Percentiles rank a stretch among this genome's conserved stretches.
phyloP scores from a whole-genome alignment of 2,888 invertebrate species.

The Encarsia formosa region DNA sequence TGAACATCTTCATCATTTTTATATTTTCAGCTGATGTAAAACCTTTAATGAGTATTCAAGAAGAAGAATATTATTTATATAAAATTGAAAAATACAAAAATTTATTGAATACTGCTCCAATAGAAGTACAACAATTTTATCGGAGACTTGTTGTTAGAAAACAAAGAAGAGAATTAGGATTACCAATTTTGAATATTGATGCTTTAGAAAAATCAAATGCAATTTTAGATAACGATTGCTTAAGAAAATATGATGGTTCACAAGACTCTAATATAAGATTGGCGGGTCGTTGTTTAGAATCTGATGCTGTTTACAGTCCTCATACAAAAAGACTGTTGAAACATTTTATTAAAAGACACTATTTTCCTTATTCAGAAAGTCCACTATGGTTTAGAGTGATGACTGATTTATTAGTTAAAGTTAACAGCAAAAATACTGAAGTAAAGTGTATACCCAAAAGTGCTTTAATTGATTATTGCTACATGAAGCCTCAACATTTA shows the following conservation, averaged over 20 bases:
- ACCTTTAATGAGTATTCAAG: constrained; percentile 52
- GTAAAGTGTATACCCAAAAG: constrained; percentile 52
- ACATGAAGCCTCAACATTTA: constrained; percentile 82
- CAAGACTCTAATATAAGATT: no score
- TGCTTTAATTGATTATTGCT: constrained; percentile 79
- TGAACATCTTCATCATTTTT: no score
- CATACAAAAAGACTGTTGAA: constrained; percentile 71
- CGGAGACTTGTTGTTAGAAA: constrained; percentile 59
- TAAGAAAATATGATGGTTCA: no score
- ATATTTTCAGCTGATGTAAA: constrained; percentile 34
- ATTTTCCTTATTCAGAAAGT: constrained; percentile 45
- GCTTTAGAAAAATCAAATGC: constrained; percentile 35
- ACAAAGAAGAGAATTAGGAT: constrained; percentile 56
- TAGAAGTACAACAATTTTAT: constrained; percentile 52
- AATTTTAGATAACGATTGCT: no score
- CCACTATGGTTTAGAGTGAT: constrained; percentile 72
- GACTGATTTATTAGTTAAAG: constrained; percentile 60
- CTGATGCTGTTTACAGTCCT: constrained; percentile 63
- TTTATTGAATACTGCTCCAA: constrained; percentile 37
- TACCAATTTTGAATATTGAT: constrained; percentile 60
- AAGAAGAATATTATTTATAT: constrained; percentile 52
- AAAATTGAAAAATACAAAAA: constrained; percentile 39
- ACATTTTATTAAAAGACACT: constrained; percentile 79
- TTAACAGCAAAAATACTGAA: constrained; percentile 50
- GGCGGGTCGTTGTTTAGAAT: constrained; percentile 55